Base-by-base conservation (phyloP, 2,888 invertebrate species). In the Gymnocheta viridis region DNA sequence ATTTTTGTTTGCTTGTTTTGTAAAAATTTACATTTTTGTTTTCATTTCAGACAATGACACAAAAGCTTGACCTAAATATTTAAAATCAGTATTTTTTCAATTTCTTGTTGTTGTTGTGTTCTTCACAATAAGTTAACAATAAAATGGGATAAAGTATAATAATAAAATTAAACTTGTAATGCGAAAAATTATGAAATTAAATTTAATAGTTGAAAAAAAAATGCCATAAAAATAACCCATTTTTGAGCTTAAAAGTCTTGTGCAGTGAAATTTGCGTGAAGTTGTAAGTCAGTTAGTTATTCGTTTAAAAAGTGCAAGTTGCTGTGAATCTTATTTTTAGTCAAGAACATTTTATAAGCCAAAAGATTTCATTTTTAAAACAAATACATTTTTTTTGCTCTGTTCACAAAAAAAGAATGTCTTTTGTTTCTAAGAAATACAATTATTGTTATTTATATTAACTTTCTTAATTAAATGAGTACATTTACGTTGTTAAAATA, bases 31-130 rank as follows among this genome's bases (percentile, higher is more conserved):
- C 44, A 70, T 64, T 70, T 79, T 70, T 70, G 32, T 74, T 74
- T 74, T 73, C 60, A 41, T 58, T 73, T 54, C 51, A 81, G 60
- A 44, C 74, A 74, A 51, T 62, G 69, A 69, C 60, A 81, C 73
- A 74, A 81, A 74, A 81, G 74, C 24, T 17, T 74, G 81, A 74
- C 81, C 74, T 29, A 81, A 81, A 81, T 81, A 67, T 81, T 60
- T 49, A 38, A 47, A 66, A 64, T 2, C 32, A 32, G n/a, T 54
- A 17, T 66, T 12, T 47, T 29, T 27, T 32, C 0, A 27, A 1
- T 66, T 19, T 38, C 5, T 29, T 62, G 3, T 41, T 64, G 58
- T n/a, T 58, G 35, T 51, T 69, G 49, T 62, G 51, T 32, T 73
- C 9, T 35, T 56, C 49, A 41, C 49, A 80, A 58, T 58, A 73